Evolutionary conservation across 2,888 invertebrate genomes (phyloP).

Genomic region (Drosophila paucipuncta): DNA sequence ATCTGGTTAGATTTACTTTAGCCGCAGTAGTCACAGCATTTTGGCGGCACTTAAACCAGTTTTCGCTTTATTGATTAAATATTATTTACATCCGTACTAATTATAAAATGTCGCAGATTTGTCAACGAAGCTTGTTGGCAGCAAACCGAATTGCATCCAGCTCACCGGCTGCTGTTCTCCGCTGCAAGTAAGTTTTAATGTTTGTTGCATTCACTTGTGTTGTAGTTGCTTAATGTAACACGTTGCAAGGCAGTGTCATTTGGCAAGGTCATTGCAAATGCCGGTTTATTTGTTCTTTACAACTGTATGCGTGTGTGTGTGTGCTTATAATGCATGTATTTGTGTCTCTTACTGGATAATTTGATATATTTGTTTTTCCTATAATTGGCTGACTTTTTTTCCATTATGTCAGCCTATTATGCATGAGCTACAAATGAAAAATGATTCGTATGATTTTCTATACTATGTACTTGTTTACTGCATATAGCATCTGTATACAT

Average conservation of each 20-base stretch:
- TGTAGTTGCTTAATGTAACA: slow-evolving; percentile 43
- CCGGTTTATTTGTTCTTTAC: slow-evolving; percentile 45
- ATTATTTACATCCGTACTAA: slow-evolving; percentile 19
- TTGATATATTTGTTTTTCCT: slow-evolving; percentile 21
- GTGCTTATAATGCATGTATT: slow-evolving; percentile 15
- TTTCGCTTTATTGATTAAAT: slow-evolving; percentile 28
- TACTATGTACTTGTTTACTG: neutral
- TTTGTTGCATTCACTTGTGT: neutral
- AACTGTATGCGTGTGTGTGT: slow-evolving; percentile 18
- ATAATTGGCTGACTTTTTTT: slow-evolving; percentile 19
- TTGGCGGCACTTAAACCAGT: slow-evolving; percentile 43
- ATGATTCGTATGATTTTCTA: neutral
- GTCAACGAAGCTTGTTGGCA: slow-evolving; percentile 58
- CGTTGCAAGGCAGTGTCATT: slow-evolving; percentile 68
- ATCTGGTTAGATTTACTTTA: slow-evolving; percentile 33
- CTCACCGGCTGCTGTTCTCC: slow-evolving; percentile 54
- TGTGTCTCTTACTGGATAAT: slow-evolving; percentile 27
- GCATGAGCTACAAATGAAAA: slow-evolving; percentile 11
- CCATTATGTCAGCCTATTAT: slow-evolving; percentile 63
- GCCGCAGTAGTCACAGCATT: slow-evolving; percentile 29
- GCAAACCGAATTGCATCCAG: slow-evolving; percentile 56
- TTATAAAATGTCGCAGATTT: slow-evolving; percentile 66
- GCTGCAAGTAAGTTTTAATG: slow-evolving; percentile 65
- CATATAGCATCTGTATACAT: neutral
- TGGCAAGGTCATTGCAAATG: slow-evolving; percentile 72